A percentile compares a stretch with the other conserved stretches of the same genome.
phyloP scores from a whole-genome alignment of 2,113 vertebrate species.

The Parus major region DNA sequence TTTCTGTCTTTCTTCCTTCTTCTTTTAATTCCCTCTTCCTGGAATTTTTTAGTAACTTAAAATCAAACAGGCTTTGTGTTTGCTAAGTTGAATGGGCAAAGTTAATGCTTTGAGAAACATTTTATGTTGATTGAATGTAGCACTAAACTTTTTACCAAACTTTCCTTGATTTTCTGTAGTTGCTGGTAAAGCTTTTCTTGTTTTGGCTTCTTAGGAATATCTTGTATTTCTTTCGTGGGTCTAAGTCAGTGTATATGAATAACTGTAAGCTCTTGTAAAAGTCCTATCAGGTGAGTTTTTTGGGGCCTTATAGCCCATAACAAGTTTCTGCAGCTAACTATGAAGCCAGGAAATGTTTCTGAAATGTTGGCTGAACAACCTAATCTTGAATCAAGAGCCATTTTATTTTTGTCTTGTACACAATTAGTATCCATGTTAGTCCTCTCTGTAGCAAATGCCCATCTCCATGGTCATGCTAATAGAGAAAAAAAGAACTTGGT shows the following conservation, averaged over 20 bases:
- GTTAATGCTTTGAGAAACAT: not conserved
- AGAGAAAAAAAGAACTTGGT: not conserved
- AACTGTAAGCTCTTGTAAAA: not conserved
- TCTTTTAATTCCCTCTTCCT: not conserved
- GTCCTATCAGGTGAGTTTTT: not conserved
- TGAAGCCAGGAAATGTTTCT: not conserved
- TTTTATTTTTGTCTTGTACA: not conserved
- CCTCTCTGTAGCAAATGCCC: not conserved
- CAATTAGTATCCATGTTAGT: not conserved
- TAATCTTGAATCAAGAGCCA: not conserved
- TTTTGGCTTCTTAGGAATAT: not conserved
- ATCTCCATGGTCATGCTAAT: not conserved
- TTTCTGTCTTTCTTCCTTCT: not conserved
- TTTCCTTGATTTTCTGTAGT: not conserved
- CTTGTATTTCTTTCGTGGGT: not conserved
- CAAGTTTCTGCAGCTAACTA: not conserved
- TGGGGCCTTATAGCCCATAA: not conserved
- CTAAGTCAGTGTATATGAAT: not conserved
- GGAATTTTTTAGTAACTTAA: not conserved
- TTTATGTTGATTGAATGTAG: not conserved
- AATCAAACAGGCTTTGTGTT: not conserved
- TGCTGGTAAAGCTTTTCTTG: not conserved
- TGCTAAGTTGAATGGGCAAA: not conserved
- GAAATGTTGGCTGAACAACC: not conserved
- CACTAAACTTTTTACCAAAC: not conserved